A percentile compares a stretch with the other conserved stretches of the same genome.
These are phyloP conservation scores for Acanthisitta chloris DNA, from an alignment of 2,113 vertebrate species.

Conservation along the genomic window DNA sequence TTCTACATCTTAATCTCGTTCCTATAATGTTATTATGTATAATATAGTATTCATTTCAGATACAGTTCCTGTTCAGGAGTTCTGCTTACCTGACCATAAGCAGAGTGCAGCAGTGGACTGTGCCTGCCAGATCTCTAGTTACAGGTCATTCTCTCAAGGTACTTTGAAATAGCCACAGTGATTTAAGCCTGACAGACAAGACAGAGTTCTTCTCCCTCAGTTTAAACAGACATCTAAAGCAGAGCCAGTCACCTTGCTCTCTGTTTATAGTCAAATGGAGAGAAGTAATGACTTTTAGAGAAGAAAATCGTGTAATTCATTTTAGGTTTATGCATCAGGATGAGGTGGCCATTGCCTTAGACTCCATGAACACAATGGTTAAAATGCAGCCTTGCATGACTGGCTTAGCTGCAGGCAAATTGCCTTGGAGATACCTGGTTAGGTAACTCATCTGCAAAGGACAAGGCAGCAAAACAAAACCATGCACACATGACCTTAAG, in stretches of 20 bases:
- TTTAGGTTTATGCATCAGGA: not conserved
- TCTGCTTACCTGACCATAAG: not conserved
- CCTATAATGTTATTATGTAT: not conserved
- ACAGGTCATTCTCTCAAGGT: not conserved
- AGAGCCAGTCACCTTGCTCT: not conserved
- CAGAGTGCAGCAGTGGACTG: not conserved
- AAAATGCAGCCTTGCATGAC: not conserved
- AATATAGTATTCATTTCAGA: not conserved
- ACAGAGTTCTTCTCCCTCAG: not conserved
- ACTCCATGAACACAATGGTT: not conserved
- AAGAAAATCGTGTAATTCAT: not conserved
- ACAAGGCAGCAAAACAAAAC: not conserved
- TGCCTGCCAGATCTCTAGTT: not conserved
- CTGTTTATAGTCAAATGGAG: not conserved
- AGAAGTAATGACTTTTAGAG: not conserved
- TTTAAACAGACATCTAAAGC: not conserved
- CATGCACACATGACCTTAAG: not conserved
- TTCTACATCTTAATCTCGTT: not conserved
- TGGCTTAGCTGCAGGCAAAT: not conserved
- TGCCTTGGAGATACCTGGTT: not conserved
- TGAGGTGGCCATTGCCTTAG: not conserved
- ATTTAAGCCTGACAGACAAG: not conserved
- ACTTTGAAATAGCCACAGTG: not conserved
- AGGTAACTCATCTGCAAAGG: not conserved
- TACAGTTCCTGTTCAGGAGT: not conserved